Evolutionary conservation across 2,888 invertebrate genomes (phyloP), one percentile per base, ranked within the genome.

Genomic region (Linyphia triangularis): DNA sequence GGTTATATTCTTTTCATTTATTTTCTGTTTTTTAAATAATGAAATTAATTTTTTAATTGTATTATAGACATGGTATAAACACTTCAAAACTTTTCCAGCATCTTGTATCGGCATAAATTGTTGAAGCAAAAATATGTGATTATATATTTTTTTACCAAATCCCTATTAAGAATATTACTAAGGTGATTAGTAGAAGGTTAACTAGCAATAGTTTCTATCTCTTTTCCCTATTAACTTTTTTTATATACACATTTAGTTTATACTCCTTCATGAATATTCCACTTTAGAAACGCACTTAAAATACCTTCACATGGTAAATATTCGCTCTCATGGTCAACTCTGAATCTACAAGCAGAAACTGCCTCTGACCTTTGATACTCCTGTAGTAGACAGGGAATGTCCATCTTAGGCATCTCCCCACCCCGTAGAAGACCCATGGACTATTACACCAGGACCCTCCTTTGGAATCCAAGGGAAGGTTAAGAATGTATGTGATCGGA

Each of bases 401-500:
- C 30, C 16, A 10, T 59, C 57, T 33, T 59, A n/a, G n/a, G 51
- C 22, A 28, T 26, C 10, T 30, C 63, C 40, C 37, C 26, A 40
- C 63, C 61, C 77, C 10, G 13, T 26, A 28, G 59, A 37, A 26
- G 13, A 24, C 7, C 33, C 37, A 7, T 10, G 37, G 57, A 33
- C 59, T 70, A 59, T 81, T 70, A 70, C 70, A 59, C 30, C 43
- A 19, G n/a, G 28, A 51, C 59, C 51, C 73, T 13, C 61, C 63
- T 10, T 19, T 24, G 70, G 70, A 81, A 81, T 81, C 69, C 70
- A 59, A 22, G 33, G 22, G 4, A 24, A 37, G 70, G 70, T 81
- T 70, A 70, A 81, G 69, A 70, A 81, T 79, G 79, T 67, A 67
- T 79, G 70, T 37, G 81, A 81, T 70, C 57, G 59, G 81, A 81